Base-by-base conservation (phyloP, 1,140 invertebrate species). In the Drosophila aff. region DNA sequence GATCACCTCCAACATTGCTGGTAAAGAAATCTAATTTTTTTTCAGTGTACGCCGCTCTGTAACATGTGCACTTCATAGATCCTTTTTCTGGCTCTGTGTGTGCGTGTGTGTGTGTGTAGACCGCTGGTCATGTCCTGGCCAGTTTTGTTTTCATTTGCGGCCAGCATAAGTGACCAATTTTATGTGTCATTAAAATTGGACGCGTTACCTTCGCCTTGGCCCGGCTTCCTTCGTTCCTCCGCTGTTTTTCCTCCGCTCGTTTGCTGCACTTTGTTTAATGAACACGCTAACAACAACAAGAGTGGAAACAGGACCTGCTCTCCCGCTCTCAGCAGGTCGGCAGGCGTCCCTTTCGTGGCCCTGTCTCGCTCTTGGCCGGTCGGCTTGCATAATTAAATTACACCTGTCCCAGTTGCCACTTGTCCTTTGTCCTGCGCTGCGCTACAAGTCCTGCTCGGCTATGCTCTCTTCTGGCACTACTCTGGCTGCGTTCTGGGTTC, bases 111-210 rank as follows among this genome's bases (percentile, higher is more conserved):
- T 67, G 49, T 38, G 46, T 61, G 49, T 52, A 50, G 76, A 57
- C 59, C 81, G 72, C 57, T 65, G 87, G 84, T 90, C 84, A 90
- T 89, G 85, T 90, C 78, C 85, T 81, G 85, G 81, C 69, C 78
- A 84, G 84, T 89, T 89, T 89, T 89, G 84, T 89, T 89, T 90
- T 89, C 85, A 84, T 90, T 74, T 89, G 84, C 66, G 84, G 81
- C 69, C 62, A 79, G 78, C 85, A 90, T 89, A 89, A 90, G 85
- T 85, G 85, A 89, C 85, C 85, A 89, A 89, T 89, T 89, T 89
- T 90, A 89, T 89, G 85, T 89, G 86, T 89, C 85, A 89, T 89
- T 89, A 89, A 89, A 89, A 89, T 85, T 85, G 85, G 82, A 90
- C 85, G 85, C 85, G 76, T 77, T 79, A 52, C 76, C 76, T 59